Conservation (phyloP, 2,888 invertebrate genomes). For the Ormyrus nitidulus region DNA sequence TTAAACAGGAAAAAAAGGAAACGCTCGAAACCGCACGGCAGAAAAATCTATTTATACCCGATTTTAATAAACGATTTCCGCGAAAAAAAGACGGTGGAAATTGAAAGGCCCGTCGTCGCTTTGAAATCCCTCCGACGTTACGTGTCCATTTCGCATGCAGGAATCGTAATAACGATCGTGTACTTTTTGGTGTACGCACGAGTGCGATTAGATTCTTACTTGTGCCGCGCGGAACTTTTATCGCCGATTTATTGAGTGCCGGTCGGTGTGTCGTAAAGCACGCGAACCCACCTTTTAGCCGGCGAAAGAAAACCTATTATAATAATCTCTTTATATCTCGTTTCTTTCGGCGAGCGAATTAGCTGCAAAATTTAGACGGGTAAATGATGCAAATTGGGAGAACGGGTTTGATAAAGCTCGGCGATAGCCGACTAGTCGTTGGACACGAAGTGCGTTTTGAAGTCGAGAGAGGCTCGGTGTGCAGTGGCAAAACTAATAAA, state of each 20-base stretch:
- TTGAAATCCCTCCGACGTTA: constrained; percentile 11
- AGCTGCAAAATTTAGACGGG: too few relatives aligned
- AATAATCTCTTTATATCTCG: too few relatives aligned
- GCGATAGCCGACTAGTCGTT: not conserved
- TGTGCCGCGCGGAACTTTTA: not conserved
- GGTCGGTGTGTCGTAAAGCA: too few relatives aligned
- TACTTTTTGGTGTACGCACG: constrained; percentile 5
- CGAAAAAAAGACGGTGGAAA: not conserved
- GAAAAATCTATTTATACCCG: constrained; percentile 11
- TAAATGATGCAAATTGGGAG: too few relatives aligned
- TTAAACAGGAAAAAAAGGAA: not conserved
- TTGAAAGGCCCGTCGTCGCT: not conserved
- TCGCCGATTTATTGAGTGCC: not conserved
- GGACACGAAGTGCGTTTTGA: not conserved
- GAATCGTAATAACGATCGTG: constrained; percentile 23
- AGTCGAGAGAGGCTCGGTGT: not conserved
- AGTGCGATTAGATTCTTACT: constrained; percentile 17
- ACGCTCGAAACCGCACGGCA: not conserved
- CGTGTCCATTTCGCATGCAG: constrained; percentile 10
- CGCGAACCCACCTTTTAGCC: too few relatives aligned
- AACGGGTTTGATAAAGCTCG: not conserved
- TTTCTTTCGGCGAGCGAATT: too few relatives aligned
- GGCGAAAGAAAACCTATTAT: too few relatives aligned
- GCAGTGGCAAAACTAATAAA: constrained; percentile 12
- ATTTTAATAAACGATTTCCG: constrained; percentile 14